Percentiles rank a stretch among this genome's conserved stretches.
Evolutionary conservation across 2,888 invertebrate species (phyloP).

Genomic region (Brenthis hecate): DNA sequence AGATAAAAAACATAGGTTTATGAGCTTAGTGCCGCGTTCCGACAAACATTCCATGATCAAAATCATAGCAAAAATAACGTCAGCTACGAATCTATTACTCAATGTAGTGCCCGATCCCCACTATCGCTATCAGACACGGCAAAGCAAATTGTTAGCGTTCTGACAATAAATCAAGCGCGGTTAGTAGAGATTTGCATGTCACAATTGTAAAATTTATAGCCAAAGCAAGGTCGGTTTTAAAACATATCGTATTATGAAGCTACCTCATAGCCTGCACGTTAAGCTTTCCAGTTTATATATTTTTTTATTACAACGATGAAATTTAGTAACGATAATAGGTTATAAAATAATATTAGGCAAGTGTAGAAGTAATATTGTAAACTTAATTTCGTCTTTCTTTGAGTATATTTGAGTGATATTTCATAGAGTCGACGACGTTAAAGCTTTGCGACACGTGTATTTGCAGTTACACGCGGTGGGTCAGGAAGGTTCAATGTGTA

Average conservation of each 20-base stretch:
- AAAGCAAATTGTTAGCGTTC: slow-evolving; percentile 55
- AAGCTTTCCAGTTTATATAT: slow-evolving; percentile 10
- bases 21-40: slow-evolving; percentile 34
- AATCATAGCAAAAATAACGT: slow-evolving; percentile 58
- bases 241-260: slow-evolving; percentile 45
- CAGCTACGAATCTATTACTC: slow-evolving; percentile 40
- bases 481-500: slow-evolving; percentile 20
- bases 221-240: slow-evolving; percentile 61
- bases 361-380: too few relatives aligned
- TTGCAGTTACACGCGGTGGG: slow-evolving; percentile 16
- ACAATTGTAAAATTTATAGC: slow-evolving; percentile 68
- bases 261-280: slow-evolving; percentile 34
- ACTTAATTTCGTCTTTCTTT: not conserved
- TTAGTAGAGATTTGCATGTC: slow-evolving; percentile 75
- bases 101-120: slow-evolving; percentile 41
- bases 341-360: too few relatives aligned
- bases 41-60: slow-evolving; percentile 58
- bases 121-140: slow-evolving; percentile 45
- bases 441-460: slow-evolving; percentile 7
- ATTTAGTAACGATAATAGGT: too few relatives aligned
- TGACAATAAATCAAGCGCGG: slow-evolving; percentile 65
- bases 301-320: not conserved
- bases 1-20: slow-evolving; percentile 1
- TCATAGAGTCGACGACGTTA: slow-evolving; percentile 1
- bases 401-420: not conserved